Conservation (phyloP, 2,888 invertebrate genomes). For the Perithous albicinctus region DNA sequence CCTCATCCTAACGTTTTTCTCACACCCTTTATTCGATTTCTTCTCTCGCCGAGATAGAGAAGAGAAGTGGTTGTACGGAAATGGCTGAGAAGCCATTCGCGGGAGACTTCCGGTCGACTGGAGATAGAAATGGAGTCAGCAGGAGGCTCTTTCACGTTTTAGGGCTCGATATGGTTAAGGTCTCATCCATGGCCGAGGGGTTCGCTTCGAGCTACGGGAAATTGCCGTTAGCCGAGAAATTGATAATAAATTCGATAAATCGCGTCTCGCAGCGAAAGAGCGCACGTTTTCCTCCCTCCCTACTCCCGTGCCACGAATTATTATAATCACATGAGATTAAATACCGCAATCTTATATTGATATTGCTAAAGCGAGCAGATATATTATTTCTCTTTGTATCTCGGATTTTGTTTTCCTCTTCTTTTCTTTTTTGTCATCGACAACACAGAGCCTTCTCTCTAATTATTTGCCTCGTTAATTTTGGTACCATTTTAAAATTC, state of each 20-base stretch:
- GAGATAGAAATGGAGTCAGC: slow-evolving; percentile 83
- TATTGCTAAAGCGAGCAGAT: slow-evolving; percentile 71
- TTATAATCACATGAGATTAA: slow-evolving; percentile 81
- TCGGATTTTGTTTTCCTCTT: too few relatives aligned
- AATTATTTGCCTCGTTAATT: slow-evolving; percentile 39
- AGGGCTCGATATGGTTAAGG: slow-evolving; percentile 47
- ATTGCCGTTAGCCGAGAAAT: slow-evolving; percentile 82
- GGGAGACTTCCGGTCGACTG: slow-evolving; percentile 82
- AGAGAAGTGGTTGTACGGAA: slow-evolving; percentile 82
- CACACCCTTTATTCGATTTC: slow-evolving; percentile 74
- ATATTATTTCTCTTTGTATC: slow-evolving; percentile 45
- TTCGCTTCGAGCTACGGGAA: slow-evolving; percentile 72
- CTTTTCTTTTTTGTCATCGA: slow-evolving; percentile 34
- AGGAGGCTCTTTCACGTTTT: slow-evolving; percentile 45
- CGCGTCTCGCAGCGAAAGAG: slow-evolving; percentile 29
- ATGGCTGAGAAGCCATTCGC: slow-evolving; percentile 84
- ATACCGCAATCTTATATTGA: slow-evolving; percentile 80
- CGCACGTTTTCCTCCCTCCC: neutral
- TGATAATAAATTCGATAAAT: slow-evolving; percentile 84
- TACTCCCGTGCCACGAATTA: slow-evolving; percentile 30
- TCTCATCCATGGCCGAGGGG: slow-evolving; percentile 50
- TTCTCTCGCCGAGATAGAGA: slow-evolving; percentile 57
- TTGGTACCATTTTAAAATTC: slow-evolving; percentile 1
- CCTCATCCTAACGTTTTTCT: slow-evolving; percentile 75
- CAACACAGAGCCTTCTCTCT: neutral